Evolutionary conservation across 2,113 vertebrate species (phyloP).

Genomic region (Hippoglossus stenolepis): DNA sequence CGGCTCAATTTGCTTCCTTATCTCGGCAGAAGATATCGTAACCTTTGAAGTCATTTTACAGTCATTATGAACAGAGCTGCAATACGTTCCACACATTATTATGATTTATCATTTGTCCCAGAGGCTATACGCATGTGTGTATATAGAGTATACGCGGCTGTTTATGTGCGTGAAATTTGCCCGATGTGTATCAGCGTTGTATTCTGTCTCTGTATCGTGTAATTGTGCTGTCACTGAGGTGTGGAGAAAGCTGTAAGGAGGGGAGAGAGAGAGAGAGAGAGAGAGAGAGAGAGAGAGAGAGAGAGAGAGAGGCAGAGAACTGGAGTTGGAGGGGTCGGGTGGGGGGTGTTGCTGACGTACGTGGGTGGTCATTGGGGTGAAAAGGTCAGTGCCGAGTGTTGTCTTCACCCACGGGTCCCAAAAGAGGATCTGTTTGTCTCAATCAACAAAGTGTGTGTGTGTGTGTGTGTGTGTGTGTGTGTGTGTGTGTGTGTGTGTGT

Average conservation of each 20-base stretch:
- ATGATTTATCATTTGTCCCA: conserved; percentile 33
- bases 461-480: not conserved
- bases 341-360: not conserved
- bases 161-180: conserved; percentile 6
- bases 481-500: not conserved
- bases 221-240: conserved; percentile 45
- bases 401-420: conserved; percentile 23
- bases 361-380: conserved; percentile 62
- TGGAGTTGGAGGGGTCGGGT: not conserved
- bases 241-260: conserved; percentile 16
- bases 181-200: conserved; percentile 23
- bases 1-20: conserved; percentile 19
- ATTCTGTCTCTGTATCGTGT: conserved; percentile 7
- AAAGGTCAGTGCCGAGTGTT: conserved; percentile 35
- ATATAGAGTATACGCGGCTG: not conserved
- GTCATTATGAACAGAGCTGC: conserved; percentile 35
- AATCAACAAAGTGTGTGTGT: conserved; percentile 40
- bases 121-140: not conserved
- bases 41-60: conserved; percentile 61
- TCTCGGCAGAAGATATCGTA: conserved; percentile 40
- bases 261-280: not conserved
- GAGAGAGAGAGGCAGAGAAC: not conserved
- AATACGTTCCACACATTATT: conserved; percentile 44
- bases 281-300: too few relatives aligned
- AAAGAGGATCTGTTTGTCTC: conserved; percentile 53